phyloP scores from a whole-genome alignment of 2,888 invertebrate species.

The Drosophila peninsularis region DNA sequence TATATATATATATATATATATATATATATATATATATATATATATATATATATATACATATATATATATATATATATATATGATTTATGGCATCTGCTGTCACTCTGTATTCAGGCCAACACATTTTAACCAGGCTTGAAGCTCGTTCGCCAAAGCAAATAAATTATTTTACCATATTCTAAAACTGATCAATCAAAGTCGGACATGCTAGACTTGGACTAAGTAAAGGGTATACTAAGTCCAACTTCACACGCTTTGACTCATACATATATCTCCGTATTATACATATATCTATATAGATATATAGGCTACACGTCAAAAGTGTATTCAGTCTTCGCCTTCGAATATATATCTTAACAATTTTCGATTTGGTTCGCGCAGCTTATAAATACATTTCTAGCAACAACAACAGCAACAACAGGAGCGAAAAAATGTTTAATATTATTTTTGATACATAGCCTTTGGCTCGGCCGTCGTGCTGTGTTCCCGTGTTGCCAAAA shows the following conservation, averaged over 20 bases:
- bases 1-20: neutral
- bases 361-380: constrained; percentile 43
- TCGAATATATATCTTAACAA: neutral
- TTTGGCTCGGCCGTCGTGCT: constrained; percentile 28
- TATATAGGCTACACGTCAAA: neutral
- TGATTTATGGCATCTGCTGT: neutral
- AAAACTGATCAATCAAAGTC: neutral
- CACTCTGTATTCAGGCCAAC: neutral
- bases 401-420: constrained; percentile 25
- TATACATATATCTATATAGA: neutral
- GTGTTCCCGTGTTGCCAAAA: constrained; percentile 55
- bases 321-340: constrained; percentile 9
- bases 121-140: neutral
- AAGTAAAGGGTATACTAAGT: neutral
- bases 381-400: constrained; percentile 70
- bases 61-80: neutral
- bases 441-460: constrained; percentile 43
- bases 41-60: neutral
- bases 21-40: neutral
- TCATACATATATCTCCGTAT: no score
- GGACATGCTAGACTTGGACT: neutral
- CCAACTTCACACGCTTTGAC: no score
- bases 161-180: neutral
- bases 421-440: constrained; percentile 35
- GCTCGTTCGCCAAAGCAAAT: neutral